Percentiles rank a stretch among this genome's conserved stretches.
Conservation (phyloP, 2,888 invertebrate genomes). For the Nebria salina region DNA sequence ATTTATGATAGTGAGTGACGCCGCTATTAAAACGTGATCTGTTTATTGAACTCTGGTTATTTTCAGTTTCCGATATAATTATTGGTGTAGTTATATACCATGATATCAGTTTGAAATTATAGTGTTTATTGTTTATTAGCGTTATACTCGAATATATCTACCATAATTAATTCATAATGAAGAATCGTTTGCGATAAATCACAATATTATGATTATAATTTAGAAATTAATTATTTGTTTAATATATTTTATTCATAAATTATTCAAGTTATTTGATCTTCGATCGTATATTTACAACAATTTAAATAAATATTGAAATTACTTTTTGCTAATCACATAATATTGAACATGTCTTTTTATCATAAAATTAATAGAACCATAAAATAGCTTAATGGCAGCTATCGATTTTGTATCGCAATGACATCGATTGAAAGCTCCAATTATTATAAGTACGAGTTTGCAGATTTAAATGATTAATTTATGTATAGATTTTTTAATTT, state of each 20-base stretch:
- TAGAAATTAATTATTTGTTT: not conserved
- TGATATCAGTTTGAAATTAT: not conserved
- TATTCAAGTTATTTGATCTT: not conserved
- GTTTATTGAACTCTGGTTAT: not conserved
- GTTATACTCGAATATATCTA: not conserved
- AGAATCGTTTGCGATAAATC: not conserved
- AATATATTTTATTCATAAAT: not conserved
- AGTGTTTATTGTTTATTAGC: not conserved
- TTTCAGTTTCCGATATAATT: not conserved
- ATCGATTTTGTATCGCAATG: too few species aligned
- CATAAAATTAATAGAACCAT: too few species aligned
- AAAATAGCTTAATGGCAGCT: too few species aligned
- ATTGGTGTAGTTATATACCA: not conserved
- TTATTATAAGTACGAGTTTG: too few species aligned
- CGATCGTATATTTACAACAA: too few species aligned
- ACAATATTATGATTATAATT: not conserved
- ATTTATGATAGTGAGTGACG: conserved; percentile 2
- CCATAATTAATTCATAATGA: not conserved
- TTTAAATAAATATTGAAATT: too few species aligned
- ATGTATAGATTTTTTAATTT: too few species aligned
- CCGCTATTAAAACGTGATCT: not conserved
- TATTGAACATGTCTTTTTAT: too few species aligned
- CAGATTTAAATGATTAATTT: too few species aligned
- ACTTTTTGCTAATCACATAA: too few species aligned
- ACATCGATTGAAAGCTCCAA: too few species aligned